Evolutionary conservation across 1,140 invertebrate genomes (phyloP).

Genomic region (Drosophila sp.): DNA sequence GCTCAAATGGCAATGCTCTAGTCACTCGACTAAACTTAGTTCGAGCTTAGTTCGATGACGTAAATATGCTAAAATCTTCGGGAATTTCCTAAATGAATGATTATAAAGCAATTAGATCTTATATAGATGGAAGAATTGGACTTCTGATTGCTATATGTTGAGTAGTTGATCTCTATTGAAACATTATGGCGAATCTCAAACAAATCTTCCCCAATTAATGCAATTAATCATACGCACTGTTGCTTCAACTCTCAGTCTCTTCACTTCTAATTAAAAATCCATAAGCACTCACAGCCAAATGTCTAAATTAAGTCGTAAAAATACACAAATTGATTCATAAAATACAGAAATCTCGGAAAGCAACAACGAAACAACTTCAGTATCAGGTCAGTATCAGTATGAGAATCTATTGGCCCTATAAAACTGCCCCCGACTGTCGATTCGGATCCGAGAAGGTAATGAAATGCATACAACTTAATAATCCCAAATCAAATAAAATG

Average conservation of each 20-base stretch:
- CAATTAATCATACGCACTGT: constrained; percentile 29
- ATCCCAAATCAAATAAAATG: constrained; percentile 78
- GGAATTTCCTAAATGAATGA: constrained; percentile 8
- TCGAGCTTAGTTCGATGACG: constrained; percentile 5
- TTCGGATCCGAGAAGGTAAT: constrained; percentile 49
- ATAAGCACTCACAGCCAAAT: constrained; percentile 45
- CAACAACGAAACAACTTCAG: constrained; percentile 26
- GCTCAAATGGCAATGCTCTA: constrained; percentile 42
- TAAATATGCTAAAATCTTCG: constrained; percentile 20
- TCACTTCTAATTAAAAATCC: constrained; percentile 55
- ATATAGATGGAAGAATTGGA: too few relatives aligned
- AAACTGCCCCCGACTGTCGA: constrained; percentile 6
- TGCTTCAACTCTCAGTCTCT: not conserved
- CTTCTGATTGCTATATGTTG: too few relatives aligned
- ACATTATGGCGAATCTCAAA: not conserved
- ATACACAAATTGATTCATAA: constrained; percentile 69
- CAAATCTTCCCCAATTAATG: not conserved
- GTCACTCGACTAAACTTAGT: constrained; percentile 13
- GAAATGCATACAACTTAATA: constrained; percentile 81
- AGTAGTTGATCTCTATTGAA: too few relatives aligned
- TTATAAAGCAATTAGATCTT: not conserved
- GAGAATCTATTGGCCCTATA: constrained; percentile 29
- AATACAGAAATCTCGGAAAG: constrained; percentile 40
- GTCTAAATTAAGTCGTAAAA: constrained; percentile 71
- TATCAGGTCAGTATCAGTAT: not conserved